A percentile compares a stretch with the other conserved stretches of the same genome.
Conservation (phyloP, 1,140 invertebrate genomes). For the Psix sp. region DNA sequence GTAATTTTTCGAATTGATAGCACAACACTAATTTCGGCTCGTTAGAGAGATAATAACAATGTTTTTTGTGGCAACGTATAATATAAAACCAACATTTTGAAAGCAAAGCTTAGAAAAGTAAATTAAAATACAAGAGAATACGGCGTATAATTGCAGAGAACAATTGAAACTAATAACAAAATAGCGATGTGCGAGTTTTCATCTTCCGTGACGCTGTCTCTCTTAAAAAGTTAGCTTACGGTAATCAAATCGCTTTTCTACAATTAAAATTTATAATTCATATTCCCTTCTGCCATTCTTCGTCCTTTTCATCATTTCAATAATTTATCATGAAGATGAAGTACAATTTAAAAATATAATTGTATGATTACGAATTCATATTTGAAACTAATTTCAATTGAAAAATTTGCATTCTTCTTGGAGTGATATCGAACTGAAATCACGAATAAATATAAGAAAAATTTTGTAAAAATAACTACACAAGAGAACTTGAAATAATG, state of each 20-base stretch:
- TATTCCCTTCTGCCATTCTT: background rate
- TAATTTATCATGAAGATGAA: background rate
- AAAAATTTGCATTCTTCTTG: too few species aligned
- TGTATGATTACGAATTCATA: too few species aligned
- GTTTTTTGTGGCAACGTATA: background rate
- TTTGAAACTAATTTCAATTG: too few species aligned
- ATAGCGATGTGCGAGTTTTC: background rate
- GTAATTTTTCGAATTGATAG: background rate
- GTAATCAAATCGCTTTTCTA: conserved; percentile 8
- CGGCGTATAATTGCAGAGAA: background rate
- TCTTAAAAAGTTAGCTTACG: conserved; percentile 1
- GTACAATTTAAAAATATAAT: background rate
- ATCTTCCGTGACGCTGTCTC: background rate
- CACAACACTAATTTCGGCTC: background rate
- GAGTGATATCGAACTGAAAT: too few species aligned
- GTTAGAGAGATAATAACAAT: background rate
- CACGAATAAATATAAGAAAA: too few species aligned
- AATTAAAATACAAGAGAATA: background rate
- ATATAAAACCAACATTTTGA: too few species aligned
- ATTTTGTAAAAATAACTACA: too few species aligned
- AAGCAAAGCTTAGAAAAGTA: background rate
- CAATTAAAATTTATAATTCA: conserved; percentile 29
- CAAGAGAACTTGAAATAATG: too few species aligned
- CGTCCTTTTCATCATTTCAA: background rate
- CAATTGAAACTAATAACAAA: background rate